phyloP scores from a whole-genome alignment of 2,888 invertebrate species.

The Adelphocoris suturalis region DNA sequence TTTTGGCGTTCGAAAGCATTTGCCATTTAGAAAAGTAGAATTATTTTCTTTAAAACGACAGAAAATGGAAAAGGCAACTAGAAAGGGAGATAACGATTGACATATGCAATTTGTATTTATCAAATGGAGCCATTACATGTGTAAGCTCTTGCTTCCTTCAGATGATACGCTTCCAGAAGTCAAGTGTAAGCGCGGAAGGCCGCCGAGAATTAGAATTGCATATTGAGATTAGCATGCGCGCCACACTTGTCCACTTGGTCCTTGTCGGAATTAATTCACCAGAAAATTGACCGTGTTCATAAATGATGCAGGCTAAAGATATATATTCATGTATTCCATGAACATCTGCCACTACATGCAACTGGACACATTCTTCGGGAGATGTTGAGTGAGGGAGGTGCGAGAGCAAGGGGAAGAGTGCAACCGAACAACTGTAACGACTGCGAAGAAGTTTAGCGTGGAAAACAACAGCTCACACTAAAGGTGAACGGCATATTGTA shows the following conservation, averaged over 20 bases:
- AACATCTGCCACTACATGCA: constrained; percentile 63
- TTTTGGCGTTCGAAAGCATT: too few species aligned
- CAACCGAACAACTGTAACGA: neutral
- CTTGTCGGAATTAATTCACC: constrained; percentile 67
- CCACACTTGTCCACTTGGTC: constrained; percentile 65
- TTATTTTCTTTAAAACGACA: too few species aligned
- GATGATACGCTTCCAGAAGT: constrained; percentile 42
- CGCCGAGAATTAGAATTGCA: constrained; percentile 65
- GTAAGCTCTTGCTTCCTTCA: constrained; percentile 15
- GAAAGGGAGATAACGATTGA: too few species aligned
- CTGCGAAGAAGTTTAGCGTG: neutral
- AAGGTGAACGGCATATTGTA: too few species aligned
- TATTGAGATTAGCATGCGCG: constrained; percentile 70
- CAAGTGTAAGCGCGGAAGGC: constrained; percentile 47
- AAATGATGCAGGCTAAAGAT: constrained; percentile 66
- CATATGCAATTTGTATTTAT: too few species aligned
- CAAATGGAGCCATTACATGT: constrained; percentile 26
- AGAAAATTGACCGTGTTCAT: constrained; percentile 69
- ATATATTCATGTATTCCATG: constrained; percentile 67
- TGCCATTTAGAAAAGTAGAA: too few species aligned
- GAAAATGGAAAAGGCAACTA: neutral
- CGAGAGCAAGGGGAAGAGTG: neutral
- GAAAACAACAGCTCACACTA: neutral
- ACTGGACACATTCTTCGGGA: constrained; percentile 58
- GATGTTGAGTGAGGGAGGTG: neutral